Evolutionary conservation across 1,140 invertebrate species (phyloP).

Genomic region (Babylonia areolata): DNA sequence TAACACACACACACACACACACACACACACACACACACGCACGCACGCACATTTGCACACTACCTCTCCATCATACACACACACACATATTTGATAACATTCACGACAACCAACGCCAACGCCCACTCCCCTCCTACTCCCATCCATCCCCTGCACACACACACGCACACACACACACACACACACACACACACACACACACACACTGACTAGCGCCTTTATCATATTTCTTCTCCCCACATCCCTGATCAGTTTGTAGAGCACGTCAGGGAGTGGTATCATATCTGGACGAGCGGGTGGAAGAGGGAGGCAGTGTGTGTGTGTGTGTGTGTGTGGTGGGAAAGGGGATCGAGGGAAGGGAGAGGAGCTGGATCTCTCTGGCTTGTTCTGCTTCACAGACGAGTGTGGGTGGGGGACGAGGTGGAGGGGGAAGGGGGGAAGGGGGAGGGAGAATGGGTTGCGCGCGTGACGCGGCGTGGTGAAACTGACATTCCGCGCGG

Average conservation of each 20-base stretch:
- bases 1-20: not conserved
- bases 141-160: slow-evolving; percentile 76
- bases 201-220: not conserved
- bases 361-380: no score
- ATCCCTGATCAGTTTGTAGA: no score
- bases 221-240: not conserved
- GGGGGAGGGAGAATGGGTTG: no score
- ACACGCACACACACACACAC: slow-evolving; percentile 37
- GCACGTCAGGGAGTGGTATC: no score
- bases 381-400: not conserved
- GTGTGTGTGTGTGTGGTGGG: not conserved
- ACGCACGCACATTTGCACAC: not conserved
- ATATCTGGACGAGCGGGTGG: no score
- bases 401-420: no score
- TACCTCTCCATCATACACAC: not conserved
- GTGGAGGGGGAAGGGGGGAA: no score
- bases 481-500: no score
- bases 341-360: no score
- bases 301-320: no score
- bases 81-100: not conserved
- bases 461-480: no score
- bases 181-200: slow-evolving; percentile 82
- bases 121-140: slow-evolving; percentile 49
- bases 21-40: not conserved
- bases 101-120: not conserved